Evolutionary conservation across 2,113 vertebrate genomes (phyloP).

Genomic region (Gracilinanus agilis): DNA sequence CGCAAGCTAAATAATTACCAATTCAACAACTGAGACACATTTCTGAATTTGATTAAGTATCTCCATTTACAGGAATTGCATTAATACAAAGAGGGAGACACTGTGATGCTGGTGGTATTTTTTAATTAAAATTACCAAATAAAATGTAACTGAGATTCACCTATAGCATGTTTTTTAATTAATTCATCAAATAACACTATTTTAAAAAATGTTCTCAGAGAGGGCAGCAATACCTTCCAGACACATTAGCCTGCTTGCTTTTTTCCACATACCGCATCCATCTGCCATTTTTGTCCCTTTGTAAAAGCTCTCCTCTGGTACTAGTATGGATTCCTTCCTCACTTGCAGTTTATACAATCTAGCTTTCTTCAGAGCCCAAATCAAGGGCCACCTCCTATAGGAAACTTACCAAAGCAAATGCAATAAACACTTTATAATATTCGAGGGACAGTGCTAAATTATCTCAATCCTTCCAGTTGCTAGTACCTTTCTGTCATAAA

Average conservation of each 20-base stretch:
- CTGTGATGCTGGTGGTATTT: slow-evolving; percentile 38
- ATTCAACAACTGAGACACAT: slow-evolving; percentile 47
- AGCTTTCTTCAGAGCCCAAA: neutral
- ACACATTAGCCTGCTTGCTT: neutral
- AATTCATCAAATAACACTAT: slow-evolving; percentile 54
- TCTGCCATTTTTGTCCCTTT: neutral
- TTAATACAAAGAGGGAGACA: slow-evolving; percentile 56
- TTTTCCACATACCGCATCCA: neutral
- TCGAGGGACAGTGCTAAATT: neutral
- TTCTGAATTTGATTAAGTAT: slow-evolving; percentile 69
- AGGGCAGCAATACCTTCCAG: neutral
- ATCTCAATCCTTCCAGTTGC: neutral
- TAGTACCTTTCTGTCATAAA: neutral
- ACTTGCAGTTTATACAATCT: neutral
- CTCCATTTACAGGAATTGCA: slow-evolving; percentile 69
- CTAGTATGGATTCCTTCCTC: neutral
- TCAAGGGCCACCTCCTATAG: neutral
- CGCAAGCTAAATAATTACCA: slow-evolving; percentile 68
- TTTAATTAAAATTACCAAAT: neutral
- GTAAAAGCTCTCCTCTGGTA: neutral
- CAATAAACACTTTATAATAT: neutral
- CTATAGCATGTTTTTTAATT: slow-evolving; percentile 61
- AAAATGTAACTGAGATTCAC: slow-evolving; percentile 31
- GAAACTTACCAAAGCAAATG: neutral
- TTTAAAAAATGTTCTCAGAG: neutral